phyloP scores from a whole-genome alignment of 2,888 invertebrate genomes.

The Drosophila merina region DNA sequence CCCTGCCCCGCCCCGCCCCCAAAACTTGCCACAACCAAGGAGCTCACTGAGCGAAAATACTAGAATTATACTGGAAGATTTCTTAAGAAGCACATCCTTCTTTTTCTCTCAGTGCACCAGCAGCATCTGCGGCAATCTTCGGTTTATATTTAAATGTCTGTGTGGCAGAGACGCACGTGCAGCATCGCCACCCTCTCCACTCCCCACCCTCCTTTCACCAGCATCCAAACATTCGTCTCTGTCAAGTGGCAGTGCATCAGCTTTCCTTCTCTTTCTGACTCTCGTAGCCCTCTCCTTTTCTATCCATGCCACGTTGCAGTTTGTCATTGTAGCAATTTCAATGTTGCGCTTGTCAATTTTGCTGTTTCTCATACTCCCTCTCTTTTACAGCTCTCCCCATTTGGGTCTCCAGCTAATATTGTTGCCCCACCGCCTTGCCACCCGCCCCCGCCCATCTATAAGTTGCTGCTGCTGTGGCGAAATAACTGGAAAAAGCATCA shows the following conservation, averaged over 20 bases:
- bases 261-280: not conserved
- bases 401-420: conserved; percentile 27
- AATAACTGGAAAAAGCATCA: not conserved
- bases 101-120: conserved; percentile 19
- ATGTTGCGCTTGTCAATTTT: conserved; percentile 78
- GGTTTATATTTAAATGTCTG: conserved; percentile 78
- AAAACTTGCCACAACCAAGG: too few species aligned
- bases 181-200: conserved; percentile 37
- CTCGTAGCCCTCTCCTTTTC: not conserved
- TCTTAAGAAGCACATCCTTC: not conserved
- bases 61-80: not conserved
- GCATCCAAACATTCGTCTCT: conserved; percentile 70
- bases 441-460: not conserved
- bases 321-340: conserved; percentile 79
- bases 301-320: conserved; percentile 54
- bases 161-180: conserved; percentile 72
- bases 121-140: conserved; percentile 77
- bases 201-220: not conserved
- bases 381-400: conserved; percentile 13
- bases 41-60: conserved; percentile 3
- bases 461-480: conserved; percentile 2
- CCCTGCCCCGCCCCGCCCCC: conserved; percentile 1
- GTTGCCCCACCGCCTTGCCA: conserved; percentile 6
- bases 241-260: conserved; percentile 69
- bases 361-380: conserved; percentile 44